Conservation (phyloP, 2,888 invertebrate genomes). For the Lamellibrachia columna region DNA sequence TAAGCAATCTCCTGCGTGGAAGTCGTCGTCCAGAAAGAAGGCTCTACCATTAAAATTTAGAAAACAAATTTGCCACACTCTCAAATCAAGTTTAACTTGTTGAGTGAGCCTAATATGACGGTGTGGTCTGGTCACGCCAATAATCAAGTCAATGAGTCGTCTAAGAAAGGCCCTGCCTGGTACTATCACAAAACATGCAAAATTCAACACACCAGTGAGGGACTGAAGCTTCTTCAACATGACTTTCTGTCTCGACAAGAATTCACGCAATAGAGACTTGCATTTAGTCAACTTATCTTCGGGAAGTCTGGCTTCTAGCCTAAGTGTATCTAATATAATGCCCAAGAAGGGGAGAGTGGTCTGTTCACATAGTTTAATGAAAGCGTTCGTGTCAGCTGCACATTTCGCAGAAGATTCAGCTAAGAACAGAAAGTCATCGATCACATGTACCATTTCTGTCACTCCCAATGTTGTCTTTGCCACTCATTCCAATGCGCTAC, state of each 20-base stretch:
- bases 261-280: background rate
- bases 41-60: background rate
- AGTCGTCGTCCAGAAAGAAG: background rate
- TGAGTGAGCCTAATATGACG: too few species aligned
- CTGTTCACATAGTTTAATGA: background rate
- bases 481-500: background rate
- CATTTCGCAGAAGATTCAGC: background rate
- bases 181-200: background rate
- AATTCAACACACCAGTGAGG: background rate
- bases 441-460: background rate
- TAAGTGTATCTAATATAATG: background rate
- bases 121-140: background rate
- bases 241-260: background rate
- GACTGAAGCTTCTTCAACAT: background rate
- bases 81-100: background rate
- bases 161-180: background rate
- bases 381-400: background rate
- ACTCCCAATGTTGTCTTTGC: background rate
- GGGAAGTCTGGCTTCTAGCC: background rate
- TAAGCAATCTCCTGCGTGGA: background rate
- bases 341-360: background rate
- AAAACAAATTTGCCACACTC: background rate
- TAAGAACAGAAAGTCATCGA: background rate
- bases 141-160: background rate
- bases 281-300: background rate